phyloP scores from a whole-genome alignment of 2,113 vertebrate genomes.

The Stegastes partitus region DNA sequence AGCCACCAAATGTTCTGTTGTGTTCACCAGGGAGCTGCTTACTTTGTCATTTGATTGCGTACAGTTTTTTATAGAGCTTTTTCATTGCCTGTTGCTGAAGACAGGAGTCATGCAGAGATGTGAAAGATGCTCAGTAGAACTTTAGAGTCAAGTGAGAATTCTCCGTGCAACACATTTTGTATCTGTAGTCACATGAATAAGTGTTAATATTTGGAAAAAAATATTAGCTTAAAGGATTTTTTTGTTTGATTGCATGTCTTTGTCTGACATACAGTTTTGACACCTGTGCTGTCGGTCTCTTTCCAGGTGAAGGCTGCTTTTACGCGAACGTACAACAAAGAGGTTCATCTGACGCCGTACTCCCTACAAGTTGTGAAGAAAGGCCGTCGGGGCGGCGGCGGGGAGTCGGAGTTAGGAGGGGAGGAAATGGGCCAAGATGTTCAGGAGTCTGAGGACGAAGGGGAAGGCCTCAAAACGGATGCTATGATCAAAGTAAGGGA shows the following conservation, averaged over 20 bases:
- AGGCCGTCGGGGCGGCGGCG: slow-evolving; percentile 80
- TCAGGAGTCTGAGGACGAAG: slow-evolving; percentile 82
- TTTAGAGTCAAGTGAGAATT: not conserved
- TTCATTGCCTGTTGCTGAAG: no score
- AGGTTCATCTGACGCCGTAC: slow-evolving; percentile 91
- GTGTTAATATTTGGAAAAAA: no score
- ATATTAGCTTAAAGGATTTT: not conserved
- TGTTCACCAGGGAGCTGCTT: no score
- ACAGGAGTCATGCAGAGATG: no score
- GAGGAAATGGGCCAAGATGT: slow-evolving; percentile 73
- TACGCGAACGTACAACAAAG: slow-evolving; percentile 94
- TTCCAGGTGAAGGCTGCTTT: slow-evolving; percentile 95
- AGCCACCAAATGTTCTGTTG: no score
- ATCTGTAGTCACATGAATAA: no score
- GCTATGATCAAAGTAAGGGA: slow-evolving; percentile 96
- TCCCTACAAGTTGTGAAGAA: slow-evolving; percentile 88
- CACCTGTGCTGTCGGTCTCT: not conserved
- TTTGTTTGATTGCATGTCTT: not conserved
- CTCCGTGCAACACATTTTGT: not conserved
- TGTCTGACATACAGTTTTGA: no score
- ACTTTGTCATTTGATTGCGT: no score
- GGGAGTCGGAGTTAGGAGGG: slow-evolving; percentile 76
- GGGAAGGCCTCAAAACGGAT: slow-evolving; percentile 83
- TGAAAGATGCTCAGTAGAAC: no score
- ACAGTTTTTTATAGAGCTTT: no score